Base-by-base conservation (phyloP, 1,140 invertebrate genomes). In the Monochamus saltuarius region DNA sequence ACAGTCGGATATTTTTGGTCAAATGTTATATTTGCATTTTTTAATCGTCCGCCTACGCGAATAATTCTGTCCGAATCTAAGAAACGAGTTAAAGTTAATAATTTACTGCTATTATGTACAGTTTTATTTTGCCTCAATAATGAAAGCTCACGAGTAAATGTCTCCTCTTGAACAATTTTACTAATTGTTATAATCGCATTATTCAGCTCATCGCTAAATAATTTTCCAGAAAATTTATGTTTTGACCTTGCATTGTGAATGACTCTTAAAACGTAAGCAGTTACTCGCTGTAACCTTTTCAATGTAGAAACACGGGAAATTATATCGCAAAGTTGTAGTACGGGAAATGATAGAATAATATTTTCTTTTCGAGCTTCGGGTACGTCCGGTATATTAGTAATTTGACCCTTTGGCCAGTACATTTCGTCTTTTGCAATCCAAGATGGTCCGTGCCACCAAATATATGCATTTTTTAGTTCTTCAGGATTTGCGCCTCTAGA, bases 361-460 rank as follows among this genome's bases (percentile, higher is more conserved):
- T 29, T 29, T 29, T 29, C 22, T 29, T 29, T 29, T 29, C 22
- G 22, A 2, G 22, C 22, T 29, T 29, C 22, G 22, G 22, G 22
- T 29, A 29, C 6, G 2, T 29, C 22, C 2, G 39, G 8, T n/a
- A 40, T 29, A 29, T 29, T 29, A 6, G 6, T 29, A 3, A 29
- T 29, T 29, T 6, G 22, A 3, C 22, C 22, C 6, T 29, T 29
- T 29, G 22, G 22, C 22, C 22, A 29, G 6, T 29, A 29, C 22
- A 6, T 29, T 29, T 29, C 22, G 22, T 29, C 22, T 29, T 29
- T 29, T 29, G 22, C 22, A 29, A 29, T 29, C 22, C 22, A 29
- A 29, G 22, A 29, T 10, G 56, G 61, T 2, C 61, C 55, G n/a
- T 36, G 8, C 17, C 36, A 77, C 75, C 75, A 77, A 38, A 73